Percentiles rank a stretch among this genome's conserved stretches.
These are phyloP conservation scores for Sogatella furcifera DNA, from an alignment of 1,140 invertebrate species.

Conservation along the genomic window DNA sequence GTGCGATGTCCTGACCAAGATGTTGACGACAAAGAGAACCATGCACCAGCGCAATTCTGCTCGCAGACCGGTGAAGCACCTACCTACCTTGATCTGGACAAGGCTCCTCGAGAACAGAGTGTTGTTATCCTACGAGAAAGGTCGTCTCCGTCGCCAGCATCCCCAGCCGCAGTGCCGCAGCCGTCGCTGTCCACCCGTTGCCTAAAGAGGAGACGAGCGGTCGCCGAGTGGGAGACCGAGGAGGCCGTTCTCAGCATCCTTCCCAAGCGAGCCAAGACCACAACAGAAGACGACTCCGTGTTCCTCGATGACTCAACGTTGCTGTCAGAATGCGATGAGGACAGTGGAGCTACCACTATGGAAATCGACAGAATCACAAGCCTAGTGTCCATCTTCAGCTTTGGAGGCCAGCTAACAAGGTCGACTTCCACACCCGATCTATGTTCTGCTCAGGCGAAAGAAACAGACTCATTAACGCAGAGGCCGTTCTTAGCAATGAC, in stretches of 20 bases:
- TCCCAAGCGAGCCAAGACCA: slow-evolving; percentile 32
- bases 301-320: slow-evolving; percentile 33
- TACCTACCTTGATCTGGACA: slow-evolving; percentile 38
- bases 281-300: slow-evolving; percentile 28
- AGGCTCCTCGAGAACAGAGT: slow-evolving; percentile 26
- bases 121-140: slow-evolving; percentile 20
- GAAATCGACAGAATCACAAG: slow-evolving; percentile 44
- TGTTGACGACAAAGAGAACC: slow-evolving; percentile 28
- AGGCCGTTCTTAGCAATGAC: slow-evolving; percentile 41
- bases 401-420: slow-evolving; percentile 36
- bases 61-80: slow-evolving; percentile 23
- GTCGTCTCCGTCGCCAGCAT: slow-evolving; percentile 5
- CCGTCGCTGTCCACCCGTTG: slow-evolving; percentile 19
- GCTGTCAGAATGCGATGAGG: slow-evolving; percentile 30
- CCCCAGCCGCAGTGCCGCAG: slow-evolving; percentile 8
- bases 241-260: slow-evolving; percentile 37
- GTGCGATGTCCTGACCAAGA: slow-evolving; percentile 25
- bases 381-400: slow-evolving; percentile 43
- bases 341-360: slow-evolving; percentile 33
- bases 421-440: slow-evolving; percentile 39
- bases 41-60: slow-evolving; percentile 26
- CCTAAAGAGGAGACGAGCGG: slow-evolving; percentile 34
- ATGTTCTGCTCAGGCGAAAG: slow-evolving; percentile 40
- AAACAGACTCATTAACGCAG: slow-evolving; percentile 34
- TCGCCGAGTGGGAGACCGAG: slow-evolving; percentile 40